Conservation (phyloP, 1,140 invertebrate species). For the Melitaea cinxia region DNA sequence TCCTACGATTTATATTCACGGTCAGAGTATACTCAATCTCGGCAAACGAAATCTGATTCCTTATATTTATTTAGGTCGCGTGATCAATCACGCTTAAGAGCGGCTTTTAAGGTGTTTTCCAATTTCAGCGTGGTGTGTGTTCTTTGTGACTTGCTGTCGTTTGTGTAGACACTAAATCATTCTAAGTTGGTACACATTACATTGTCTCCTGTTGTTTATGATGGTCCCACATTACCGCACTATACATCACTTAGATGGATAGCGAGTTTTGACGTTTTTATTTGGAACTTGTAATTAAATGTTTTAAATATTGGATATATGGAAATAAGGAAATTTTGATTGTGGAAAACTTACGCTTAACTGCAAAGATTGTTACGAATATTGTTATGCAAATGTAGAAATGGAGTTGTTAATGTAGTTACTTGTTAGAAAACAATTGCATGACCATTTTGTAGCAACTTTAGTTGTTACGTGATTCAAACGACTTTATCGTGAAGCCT, state of each 20-base stretch:
- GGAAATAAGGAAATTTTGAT: too few species aligned
- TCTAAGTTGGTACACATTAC: constrained; percentile 5
- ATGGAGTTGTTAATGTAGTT: too few species aligned
- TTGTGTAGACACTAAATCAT: constrained; percentile 19
- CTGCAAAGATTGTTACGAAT: too few species aligned
- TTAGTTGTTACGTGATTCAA: too few species aligned
- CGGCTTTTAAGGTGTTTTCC: constrained; percentile 22
- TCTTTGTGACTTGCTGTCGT: constrained; percentile 11
- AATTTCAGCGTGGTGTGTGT: constrained; percentile 14
- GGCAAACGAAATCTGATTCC: not conserved
- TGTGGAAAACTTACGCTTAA: too few species aligned
- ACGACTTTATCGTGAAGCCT: too few species aligned
- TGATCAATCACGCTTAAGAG: constrained; percentile 27
- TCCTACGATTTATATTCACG: not conserved
- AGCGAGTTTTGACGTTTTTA: not conserved
- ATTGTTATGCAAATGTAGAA: too few species aligned
- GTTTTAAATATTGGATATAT: not conserved
- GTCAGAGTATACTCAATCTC: constrained; percentile 12
- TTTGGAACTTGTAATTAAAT: not conserved
- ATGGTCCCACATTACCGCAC: constrained; percentile 6
- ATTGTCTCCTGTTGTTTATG: constrained; percentile 19
- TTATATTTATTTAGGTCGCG: constrained; percentile 16
- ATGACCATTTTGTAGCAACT: too few species aligned
- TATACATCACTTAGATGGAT: constrained; percentile 8
- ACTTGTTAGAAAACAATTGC: too few species aligned